Evolutionary conservation across 2,113 vertebrate genomes (phyloP), one percentile per base, ranked within the genome.

Genomic region (Gavialis gangeticus): DNA sequence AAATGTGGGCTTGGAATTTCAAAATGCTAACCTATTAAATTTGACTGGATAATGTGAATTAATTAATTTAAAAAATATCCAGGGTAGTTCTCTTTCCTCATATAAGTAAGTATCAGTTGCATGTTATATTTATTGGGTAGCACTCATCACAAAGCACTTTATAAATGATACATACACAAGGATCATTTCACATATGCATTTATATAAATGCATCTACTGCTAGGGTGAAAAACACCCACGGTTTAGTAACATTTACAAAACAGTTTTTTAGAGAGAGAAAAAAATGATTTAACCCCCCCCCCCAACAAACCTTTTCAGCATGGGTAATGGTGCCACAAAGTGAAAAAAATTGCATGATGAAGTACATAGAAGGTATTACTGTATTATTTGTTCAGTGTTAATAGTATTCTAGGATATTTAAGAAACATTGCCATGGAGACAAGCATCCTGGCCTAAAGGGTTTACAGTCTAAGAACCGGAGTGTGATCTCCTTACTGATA

Each of bases 201-300:
- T 92, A 34, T 56, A 27, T 46, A 93, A 91, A 25, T 16, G 27
- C 55, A 91, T 63, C 3, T 71, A 90, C 73, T 76, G 79, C 30
- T 27, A 16, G 30, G 27, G 16, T 27, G 81, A 93, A n/a, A 95
- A 69, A 92, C 93, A 90, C 71, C 78, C 82, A 58, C 55, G 75
- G 60, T 88, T 94, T 34, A 93, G 59, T 81, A 92, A 66, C 30
- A n/a, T 84, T 46, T 30, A 25, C 58, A 84, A 79, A 88, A 87
- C 34, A 82, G 30, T 66, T 63, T 92, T 79, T 59, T 25, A 67
- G 77, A 86, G 37, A 9, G 12, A 87, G 88, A 90, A 54, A 84
- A 92, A 79, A 92, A 54, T 19, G 19, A 60, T 46, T 46, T 9
- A 46, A 46, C 6, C 7, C 7, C 7, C 7, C n/a, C n/a, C n/a